These are phyloP conservation scores for Papilio polyxenes DNA, from an alignment of 1,140 invertebrate genomes.

Conservation along the genomic window DNA sequence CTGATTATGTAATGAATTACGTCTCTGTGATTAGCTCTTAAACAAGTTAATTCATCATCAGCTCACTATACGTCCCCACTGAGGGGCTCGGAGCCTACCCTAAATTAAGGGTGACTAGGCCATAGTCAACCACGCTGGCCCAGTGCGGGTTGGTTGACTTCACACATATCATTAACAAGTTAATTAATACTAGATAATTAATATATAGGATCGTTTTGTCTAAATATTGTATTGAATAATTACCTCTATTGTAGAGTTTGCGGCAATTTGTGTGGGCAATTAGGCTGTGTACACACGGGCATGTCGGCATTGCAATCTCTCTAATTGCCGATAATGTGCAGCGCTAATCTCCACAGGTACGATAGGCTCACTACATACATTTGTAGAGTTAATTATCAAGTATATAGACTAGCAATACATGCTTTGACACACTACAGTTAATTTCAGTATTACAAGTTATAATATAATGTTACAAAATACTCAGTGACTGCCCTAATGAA, in stretches of 20 bases:
- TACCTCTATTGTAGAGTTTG: background rate
- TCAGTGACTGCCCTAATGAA: background rate
- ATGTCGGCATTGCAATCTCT: background rate
- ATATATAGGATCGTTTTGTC: background rate
- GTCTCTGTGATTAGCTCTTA: no score
- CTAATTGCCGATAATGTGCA: slow-evolving; percentile 7
- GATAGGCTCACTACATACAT: background rate
- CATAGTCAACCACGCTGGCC: no score
- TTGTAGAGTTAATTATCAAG: background rate
- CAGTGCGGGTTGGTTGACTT: no score
- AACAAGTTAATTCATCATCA: no score
- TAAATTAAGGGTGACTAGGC: no score
- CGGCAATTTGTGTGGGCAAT: slow-evolving; percentile 10
- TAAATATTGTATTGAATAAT: background rate
- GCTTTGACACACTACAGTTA: background rate
- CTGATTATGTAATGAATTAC: no score
- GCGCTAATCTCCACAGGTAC: background rate
- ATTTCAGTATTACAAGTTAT: background rate
- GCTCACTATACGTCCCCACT: no score
- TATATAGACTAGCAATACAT: background rate
- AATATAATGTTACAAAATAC: background rate
- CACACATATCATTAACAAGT: no score
- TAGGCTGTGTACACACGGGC: slow-evolving; percentile 4
- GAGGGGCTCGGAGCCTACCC: no score
- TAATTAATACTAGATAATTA: background rate